These are phyloP conservation scores for Lepilemur septentrionalis DNA, from an alignment of 2,797 vertebrate genomes.

Conservation along the genomic window DNA sequence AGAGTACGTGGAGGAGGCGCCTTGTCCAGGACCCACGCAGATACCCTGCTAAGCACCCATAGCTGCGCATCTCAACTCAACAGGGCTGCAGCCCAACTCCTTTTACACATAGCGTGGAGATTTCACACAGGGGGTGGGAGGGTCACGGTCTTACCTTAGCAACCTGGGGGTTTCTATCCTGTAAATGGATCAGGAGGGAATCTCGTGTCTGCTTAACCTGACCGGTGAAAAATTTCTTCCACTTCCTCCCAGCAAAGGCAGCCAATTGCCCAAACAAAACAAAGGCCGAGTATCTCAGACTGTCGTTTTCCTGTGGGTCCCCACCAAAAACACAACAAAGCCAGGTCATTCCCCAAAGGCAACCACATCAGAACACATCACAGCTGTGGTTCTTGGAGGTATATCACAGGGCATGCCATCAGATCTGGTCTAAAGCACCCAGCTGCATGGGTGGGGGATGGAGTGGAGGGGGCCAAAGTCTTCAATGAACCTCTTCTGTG, in stretches of 20 bases:
- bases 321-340: not conserved
- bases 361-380: not conserved
- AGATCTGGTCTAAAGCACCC: not conserved
- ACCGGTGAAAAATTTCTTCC: slow-evolving; percentile 73
- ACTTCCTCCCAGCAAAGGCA: slow-evolving; percentile 64
- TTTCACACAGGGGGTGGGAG: accelerated
- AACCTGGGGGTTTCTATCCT: slow-evolving; percentile 69
- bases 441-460: too few relatives aligned
- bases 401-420: accelerated
- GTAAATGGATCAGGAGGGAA: slow-evolving; percentile 67
- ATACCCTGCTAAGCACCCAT: too few relatives aligned
- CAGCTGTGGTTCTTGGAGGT: accelerated
- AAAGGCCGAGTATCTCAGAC: slow-evolving; percentile 66
- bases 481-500: not conserved
- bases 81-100: not conserved
- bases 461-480: not conserved
- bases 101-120: accelerated
- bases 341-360: not conserved
- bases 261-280: slow-evolving; percentile 77
- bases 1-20: accelerated
- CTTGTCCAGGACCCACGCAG: not conserved
- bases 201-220: slow-evolving; percentile 69
- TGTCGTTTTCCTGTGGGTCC: slow-evolving; percentile 63
- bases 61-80: not conserved
- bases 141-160: slow-evolving; percentile 62